Base-by-base conservation (phyloP, 2,113 vertebrate species). In the Pelmatolapia mariae region DNA sequence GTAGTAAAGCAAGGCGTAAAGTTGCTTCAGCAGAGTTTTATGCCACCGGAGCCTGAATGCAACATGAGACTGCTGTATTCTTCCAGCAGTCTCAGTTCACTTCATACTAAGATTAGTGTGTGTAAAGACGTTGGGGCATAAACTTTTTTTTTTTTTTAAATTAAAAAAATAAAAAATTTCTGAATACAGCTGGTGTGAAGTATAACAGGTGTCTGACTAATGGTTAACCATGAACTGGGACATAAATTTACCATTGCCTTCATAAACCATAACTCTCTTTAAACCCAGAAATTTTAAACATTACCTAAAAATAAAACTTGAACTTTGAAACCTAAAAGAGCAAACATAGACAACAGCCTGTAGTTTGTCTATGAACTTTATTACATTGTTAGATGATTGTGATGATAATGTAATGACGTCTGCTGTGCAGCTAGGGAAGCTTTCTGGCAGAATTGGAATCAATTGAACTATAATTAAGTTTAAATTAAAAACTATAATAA, bases 201-300 rank as follows among this genome's bases (percentile, higher is more conserved):
- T 43, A 38, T 45, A 73, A 73, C 68, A 73, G 22, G n/a, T 26
- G 15, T 47, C 24, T 76, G 22, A 73, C 38, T 26, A 73, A 73
- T 45, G 68, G 71, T 76, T 76, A 50, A 50, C 43, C 24, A 50
- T 50, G 24, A 76, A 19, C 71, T 76, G 9, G 16, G 43, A 8
- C 24, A 76, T 73, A 19, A 10, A 50, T 50, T 50, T 11, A 76
- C 43, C 15, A 18, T 29, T 76, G 16, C 16, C 16, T 29, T 47
- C 24, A 76, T 76, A 76, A 50, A 76, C 24, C 15, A 50, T 47
- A 47, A 76, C 19, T 4, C 15, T 47, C 24, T 76, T 76, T 76
- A 76, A 76, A 26, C 9, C 6, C 38, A 29, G 71, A 76, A 76
- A 76, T 76, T 50, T 50, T 50, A 76, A 76, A 47, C 24, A 76